Evolutionary conservation across 1,140 invertebrate species (phyloP), one percentile per base, ranked within the genome.

Genomic region (Philaenus spumarius): DNA sequence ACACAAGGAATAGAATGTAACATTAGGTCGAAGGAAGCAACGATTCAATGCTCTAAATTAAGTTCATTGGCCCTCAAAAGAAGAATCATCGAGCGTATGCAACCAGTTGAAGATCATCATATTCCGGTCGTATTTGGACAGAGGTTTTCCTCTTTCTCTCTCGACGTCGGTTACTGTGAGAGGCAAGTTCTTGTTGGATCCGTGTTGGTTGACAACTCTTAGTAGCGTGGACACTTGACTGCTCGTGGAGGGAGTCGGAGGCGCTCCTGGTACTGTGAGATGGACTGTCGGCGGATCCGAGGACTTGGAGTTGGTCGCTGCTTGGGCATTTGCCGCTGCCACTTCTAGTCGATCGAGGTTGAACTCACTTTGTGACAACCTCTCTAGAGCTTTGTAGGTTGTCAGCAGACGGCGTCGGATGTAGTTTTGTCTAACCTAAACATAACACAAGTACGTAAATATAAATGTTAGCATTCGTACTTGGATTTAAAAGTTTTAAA

Each of bases 71-170:
- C 46, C 37, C 22, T 58, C 56, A 7, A 58, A 47, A 3, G 56
- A 34, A 11, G 62, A 34, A 15, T 86, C 87, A 65, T 93, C 89
- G 4, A 93, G 76, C 1, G 86, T 89, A 68, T 93, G 89, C 0
- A 93, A 77, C 90, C 90, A 93, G 66, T 92, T 91, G 73, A 93
- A 92, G 40, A 93, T 92, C 85, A 93, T 91, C 86, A 93, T 92
- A 71, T 93, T 93, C 17, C 90, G 70, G 64, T 93, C 88, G 72
- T 92, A 92, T 71, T 90, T 91, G 12, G 87, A 88, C 1, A 93
- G 75, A 3, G 90, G 88, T 60, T 89, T 85, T 1, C 89, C 89
- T 4, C 88, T 75, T 68, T 92, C 87, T 37, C 87, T 74, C 66
- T 92, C 89, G 11, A 92, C 80, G 62, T 93, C 89, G 6, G 83